These are phyloP conservation scores for Acronicta alni DNA, from an alignment of 2,888 invertebrate genomes.

Conservation along the genomic window DNA sequence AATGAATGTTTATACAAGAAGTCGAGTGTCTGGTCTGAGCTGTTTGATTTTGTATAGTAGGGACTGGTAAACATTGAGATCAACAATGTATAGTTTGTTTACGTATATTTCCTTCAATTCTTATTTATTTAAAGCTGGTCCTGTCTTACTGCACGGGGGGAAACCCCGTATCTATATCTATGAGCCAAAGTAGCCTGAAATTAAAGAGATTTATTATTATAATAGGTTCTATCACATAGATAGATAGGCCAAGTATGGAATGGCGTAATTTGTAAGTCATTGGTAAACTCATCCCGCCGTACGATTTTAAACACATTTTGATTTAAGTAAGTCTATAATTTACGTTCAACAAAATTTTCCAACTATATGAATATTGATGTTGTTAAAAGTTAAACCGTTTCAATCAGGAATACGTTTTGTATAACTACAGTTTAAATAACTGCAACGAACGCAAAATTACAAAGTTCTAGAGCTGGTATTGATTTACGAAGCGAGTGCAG, in stretches of 20 bases:
- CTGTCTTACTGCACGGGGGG: no score
- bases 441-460: conserved; percentile 37
- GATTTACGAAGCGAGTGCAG: conserved; percentile 50
- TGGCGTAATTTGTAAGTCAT: no score
- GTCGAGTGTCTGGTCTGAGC: conserved; percentile 4
- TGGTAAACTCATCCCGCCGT: no score
- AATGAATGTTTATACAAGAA: conserved; percentile 24
- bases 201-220: no score
- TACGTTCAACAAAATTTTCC: neutral
- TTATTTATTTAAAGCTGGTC: no score
- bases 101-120: neutral
- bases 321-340: no score
- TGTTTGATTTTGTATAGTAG: conserved; percentile 13
- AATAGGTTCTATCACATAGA: no score
- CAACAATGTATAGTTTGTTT: conserved; percentile 13
- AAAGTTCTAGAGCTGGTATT: conserved; percentile 53
- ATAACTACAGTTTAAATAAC: conserved; percentile 32
- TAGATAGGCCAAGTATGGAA: no score
- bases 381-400: conserved; percentile 17
- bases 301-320: no score
- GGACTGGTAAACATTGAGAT: conserved; percentile 3
- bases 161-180: no score
- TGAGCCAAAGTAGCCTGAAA: no score
- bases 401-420: conserved; percentile 4
- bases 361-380: conserved; percentile 19